phyloP scores from a whole-genome alignment of 2,888 invertebrate species.

The Teleiodes luculella region DNA sequence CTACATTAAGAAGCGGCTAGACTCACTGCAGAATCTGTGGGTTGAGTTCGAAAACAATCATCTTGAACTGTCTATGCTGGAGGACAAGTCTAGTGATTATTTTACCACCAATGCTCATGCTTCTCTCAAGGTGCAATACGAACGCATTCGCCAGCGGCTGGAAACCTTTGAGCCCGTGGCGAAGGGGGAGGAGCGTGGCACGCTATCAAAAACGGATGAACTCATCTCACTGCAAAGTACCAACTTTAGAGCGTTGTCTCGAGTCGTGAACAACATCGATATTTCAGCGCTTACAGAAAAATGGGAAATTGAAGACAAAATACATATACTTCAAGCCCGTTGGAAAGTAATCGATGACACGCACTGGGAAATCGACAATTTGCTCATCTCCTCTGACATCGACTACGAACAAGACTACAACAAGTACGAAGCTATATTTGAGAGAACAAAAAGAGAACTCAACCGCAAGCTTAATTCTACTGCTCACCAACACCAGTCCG shows the following conservation, averaged over 20 bases:
- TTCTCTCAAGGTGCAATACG: neutral
- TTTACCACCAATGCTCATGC: no score
- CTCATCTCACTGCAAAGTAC: neutral
- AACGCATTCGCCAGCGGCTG: neutral
- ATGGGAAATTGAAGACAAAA: neutral
- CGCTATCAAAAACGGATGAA: neutral
- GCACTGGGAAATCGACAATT: neutral
- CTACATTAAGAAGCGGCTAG: neutral
- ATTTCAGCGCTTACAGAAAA: neutral
- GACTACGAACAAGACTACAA: neutral
- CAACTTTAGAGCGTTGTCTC: neutral
- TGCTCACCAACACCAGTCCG: neutral
- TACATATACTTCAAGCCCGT: neutral
- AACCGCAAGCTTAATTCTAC: neutral
- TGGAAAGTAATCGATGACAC: neutral
- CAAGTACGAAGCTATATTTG: neutral
- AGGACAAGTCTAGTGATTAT: no score
- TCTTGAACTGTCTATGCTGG: no score
- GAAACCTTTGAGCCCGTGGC: neutral
- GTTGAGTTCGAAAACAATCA: no score
- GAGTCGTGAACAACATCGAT: neutral
- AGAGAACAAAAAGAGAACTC: neutral
- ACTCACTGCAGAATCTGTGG: no score
- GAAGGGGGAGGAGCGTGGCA: neutral
- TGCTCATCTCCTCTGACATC: neutral